A percentile compares a stretch with the other conserved stretches of the same genome.
phyloP scores from a whole-genome alignment of 2,888 invertebrate genomes.

The Hylaea fasciaria region DNA sequence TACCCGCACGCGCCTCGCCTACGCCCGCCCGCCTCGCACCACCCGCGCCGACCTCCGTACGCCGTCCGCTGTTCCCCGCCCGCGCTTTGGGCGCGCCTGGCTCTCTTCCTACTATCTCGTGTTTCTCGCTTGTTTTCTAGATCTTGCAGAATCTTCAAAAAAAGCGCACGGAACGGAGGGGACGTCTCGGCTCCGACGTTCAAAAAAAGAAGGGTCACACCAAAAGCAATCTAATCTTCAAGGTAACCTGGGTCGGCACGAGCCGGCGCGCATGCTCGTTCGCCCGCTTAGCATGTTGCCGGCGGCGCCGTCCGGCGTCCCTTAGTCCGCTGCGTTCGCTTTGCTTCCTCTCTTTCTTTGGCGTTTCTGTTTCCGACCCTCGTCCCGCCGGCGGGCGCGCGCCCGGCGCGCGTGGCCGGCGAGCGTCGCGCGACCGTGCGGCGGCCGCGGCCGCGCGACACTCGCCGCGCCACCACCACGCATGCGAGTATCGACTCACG shows the following conservation, averaged over 20 bases:
- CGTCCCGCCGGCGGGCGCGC: conserved; percentile 76
- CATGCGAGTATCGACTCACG: conserved; percentile 80
- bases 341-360: conserved; percentile 81
- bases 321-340: conserved; percentile 80
- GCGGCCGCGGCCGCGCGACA: conserved; percentile 67
- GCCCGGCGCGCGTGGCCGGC: conserved; percentile 64
- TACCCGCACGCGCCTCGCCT: conserved; percentile 59
- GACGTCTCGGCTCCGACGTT: conserved; percentile 97
- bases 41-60: conserved; percentile 65
- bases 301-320: conserved; percentile 79
- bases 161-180: conserved; percentile 99
- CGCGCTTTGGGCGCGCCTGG: conserved; percentile 79
- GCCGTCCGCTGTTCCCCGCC: conserved; percentile 68
- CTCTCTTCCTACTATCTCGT: conserved; percentile 91
- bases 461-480: conserved; percentile 67
- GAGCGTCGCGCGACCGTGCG: conserved; percentile 68
- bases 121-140: conserved; percentile 97
- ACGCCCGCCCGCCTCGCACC: conserved; percentile 67
- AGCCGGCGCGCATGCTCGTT: conserved; percentile 85
- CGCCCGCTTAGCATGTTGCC: conserved; percentile 84
- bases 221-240: conserved; percentile 99
- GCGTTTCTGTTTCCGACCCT: conserved; percentile 76
- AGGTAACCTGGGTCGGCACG: conserved; percentile 93
- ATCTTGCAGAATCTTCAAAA: conserved; percentile 99
- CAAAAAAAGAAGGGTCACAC: conserved; percentile 96